Conservation (phyloP, 2,888 invertebrate genomes). For the Apoderus coryli region DNA sequence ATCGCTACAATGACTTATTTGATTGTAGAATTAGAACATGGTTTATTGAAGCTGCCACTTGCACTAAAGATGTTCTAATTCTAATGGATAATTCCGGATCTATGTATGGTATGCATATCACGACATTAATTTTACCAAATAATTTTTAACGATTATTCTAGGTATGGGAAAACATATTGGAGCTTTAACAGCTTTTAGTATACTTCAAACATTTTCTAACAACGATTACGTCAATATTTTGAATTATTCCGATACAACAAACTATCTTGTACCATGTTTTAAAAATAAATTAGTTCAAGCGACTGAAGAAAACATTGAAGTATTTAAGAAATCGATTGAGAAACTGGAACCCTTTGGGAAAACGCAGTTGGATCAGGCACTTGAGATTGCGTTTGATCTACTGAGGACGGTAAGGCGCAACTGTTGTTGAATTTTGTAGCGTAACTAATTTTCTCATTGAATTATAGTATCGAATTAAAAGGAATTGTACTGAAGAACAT, state of each 20-base stretch:
- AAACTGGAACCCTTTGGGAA: conserved; percentile 57
- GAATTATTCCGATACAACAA: conserved; percentile 53
- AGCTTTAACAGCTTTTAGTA: conserved; percentile 70
- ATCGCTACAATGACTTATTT: conserved; percentile 41
- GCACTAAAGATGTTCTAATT: conserved; percentile 94
- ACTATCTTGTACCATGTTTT: conserved; percentile 75
- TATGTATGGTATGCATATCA: conserved; percentile 73
- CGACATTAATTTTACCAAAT: too few species aligned
- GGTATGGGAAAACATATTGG: conserved; percentile 50
- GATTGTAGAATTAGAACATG: conserved; percentile 87
- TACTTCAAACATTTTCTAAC: conserved; percentile 90
- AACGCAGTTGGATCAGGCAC: conserved; percentile 73
- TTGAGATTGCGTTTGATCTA: conserved; percentile 70
- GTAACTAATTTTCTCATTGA: conserved; percentile 15
- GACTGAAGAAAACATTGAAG: conserved; percentile 67
- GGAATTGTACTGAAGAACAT: conserved; percentile 35
- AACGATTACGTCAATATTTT: conserved; percentile 95
- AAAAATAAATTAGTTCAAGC: conserved; percentile 73
- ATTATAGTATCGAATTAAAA: conserved; percentile 30
- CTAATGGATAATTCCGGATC: conserved; percentile 92
- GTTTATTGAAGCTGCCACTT: conserved; percentile 97
- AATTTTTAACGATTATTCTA: conserved; percentile 38
- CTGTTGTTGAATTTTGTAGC: not conserved
- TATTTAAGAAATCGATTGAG: conserved; percentile 55
- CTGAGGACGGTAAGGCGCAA: conserved; percentile 48